phyloP scores from a whole-genome alignment of 1,140 invertebrate genomes.

The Goniozus legneri region DNA sequence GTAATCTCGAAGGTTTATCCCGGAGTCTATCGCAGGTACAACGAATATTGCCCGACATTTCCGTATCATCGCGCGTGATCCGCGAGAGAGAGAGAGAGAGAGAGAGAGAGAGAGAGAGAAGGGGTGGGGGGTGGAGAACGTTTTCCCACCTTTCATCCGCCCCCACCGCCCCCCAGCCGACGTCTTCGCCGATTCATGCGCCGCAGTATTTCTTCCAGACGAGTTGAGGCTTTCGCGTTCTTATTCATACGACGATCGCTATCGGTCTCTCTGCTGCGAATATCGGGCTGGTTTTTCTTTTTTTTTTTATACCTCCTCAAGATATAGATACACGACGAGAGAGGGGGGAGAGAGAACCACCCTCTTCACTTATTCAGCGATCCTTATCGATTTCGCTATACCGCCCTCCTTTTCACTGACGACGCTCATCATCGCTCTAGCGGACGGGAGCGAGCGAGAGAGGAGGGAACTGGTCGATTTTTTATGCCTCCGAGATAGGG shows the following conservation, averaged over 20 bases:
- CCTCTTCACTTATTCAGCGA: constrained; percentile 12
- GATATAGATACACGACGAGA: no score
- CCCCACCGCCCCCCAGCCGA: neutral
- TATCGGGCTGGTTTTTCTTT: no score
- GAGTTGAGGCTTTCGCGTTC: constrained; percentile 11
- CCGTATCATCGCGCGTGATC: neutral
- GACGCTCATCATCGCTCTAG: constrained; percentile 18
- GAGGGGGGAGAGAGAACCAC: no score
- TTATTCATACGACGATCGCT: constrained; percentile 15
- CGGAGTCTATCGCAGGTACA: constrained; percentile 5
- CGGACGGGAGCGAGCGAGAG: no score
- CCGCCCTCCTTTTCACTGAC: constrained; percentile 5
- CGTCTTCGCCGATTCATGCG: neutral
- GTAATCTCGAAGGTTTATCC: neutral
- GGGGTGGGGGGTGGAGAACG: neutral
- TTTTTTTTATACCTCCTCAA: no score
- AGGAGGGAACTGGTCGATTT: no score
- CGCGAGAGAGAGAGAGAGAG: no score
- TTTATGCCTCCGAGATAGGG: constrained; percentile 11
- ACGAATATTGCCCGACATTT: no score
- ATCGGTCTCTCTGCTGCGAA: constrained; percentile 16
- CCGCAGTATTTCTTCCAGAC: constrained; percentile 9
- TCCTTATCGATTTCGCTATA: constrained; percentile 18
- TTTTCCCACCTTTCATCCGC: no score
- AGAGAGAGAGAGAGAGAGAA: neutral